Evolutionary conservation across 2,797 vertebrate genomes (phyloP).

Genomic region (Mionectes olivaceus): DNA sequence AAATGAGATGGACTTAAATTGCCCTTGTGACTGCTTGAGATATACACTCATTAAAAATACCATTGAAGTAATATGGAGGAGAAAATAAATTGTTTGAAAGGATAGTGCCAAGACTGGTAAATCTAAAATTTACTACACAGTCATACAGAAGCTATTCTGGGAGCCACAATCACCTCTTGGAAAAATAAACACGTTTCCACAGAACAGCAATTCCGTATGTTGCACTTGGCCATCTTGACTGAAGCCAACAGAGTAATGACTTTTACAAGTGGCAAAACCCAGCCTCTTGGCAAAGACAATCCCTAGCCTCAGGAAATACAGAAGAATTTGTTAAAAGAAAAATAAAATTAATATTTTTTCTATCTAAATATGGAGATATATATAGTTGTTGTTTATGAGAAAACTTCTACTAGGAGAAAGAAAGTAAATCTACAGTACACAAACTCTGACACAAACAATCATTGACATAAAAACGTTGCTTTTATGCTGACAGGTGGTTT

Average conservation of each 20-base stretch:
- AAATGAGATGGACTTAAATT: neutral
- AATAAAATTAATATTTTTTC: neutral
- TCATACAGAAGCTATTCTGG: constrained; percentile 37
- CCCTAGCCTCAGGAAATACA: neutral
- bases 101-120: constrained; percentile 19
- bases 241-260: neutral
- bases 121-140: constrained; percentile 50
- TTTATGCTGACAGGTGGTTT: neutral
- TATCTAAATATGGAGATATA: neutral
- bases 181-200: constrained; percentile 62
- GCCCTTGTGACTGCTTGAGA: neutral
- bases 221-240: constrained; percentile 19
- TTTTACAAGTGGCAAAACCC: constrained; percentile 10
- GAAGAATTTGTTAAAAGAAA: neutral
- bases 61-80: constrained; percentile 11
- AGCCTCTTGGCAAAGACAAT: neutral
- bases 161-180: constrained; percentile 60
- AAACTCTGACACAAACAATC: neutral
- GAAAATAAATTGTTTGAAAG: constrained; percentile 31
- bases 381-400: neutral
- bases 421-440: neutral
- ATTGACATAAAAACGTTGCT: neutral
- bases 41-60: neutral
- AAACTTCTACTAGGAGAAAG: neutral
- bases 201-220: constrained; percentile 11